A percentile compares a stretch with the other conserved stretches of the same genome.
Evolutionary conservation across 2,113 vertebrate genomes (phyloP).

Genomic region (Brachionichthys hirsutus): DNA sequence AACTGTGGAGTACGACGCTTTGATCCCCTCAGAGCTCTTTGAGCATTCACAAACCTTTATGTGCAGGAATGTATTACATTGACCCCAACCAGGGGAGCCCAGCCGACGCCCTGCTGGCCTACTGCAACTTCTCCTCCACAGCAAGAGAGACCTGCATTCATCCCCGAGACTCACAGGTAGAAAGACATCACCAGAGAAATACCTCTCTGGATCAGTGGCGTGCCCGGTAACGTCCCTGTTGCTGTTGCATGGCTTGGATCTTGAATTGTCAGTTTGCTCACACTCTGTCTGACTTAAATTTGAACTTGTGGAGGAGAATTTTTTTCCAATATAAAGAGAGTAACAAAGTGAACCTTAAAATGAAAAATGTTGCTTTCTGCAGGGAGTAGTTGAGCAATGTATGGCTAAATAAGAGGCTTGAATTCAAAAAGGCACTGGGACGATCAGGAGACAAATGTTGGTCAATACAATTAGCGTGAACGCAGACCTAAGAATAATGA

Average conservation of each 20-base stretch:
- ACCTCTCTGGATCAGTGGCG: slow-evolving; percentile 2
- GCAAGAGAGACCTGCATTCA: slow-evolving; percentile 85
- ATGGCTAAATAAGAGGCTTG: neutral
- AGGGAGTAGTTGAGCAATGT: neutral
- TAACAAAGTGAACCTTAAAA: neutral
- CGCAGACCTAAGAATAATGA: neutral
- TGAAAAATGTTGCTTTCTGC: neutral
- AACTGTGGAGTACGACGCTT: neutral
- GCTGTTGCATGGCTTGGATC: neutral
- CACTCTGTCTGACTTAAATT: neutral
- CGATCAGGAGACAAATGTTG: neutral
- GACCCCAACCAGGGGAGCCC: slow-evolving; percentile 91
- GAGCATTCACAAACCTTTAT: slow-evolving; percentile 22
- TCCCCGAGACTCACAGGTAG: slow-evolving; percentile 79
- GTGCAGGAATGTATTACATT: slow-evolving; percentile 87
- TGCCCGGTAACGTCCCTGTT: neutral
- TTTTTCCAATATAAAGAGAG: neutral
- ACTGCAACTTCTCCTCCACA: slow-evolving; percentile 83
- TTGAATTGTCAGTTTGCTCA: slow-evolving; percentile 2
- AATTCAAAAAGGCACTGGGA: neutral
- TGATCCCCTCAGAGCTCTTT: slow-evolving; percentile 12
- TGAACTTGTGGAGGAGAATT: too few species aligned
- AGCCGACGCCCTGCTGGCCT: slow-evolving; percentile 80
- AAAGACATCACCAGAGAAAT: neutral
- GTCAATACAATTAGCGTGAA: neutral